Percentiles rank a stretch among this genome's conserved stretches.
Evolutionary conservation across 2,888 invertebrate species (phyloP).

Genomic region (Ophion ventricosus): DNA sequence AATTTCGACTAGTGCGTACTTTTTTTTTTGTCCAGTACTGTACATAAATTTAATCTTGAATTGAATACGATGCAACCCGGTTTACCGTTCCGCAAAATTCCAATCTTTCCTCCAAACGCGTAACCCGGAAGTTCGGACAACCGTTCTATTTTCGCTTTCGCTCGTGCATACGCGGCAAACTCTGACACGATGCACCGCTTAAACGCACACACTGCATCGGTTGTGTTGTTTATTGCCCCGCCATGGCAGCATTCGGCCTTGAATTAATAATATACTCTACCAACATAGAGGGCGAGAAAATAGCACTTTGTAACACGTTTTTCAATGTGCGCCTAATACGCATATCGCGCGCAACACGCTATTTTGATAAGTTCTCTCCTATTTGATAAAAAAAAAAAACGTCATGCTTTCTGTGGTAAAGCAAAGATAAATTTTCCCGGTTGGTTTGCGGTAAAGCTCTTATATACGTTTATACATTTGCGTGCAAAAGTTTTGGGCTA

Average conservation of each 20-base stretch:
- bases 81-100: not conserved
- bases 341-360: not conserved
- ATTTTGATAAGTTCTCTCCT: too few relatives aligned
- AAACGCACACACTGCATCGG: constrained; percentile 3
- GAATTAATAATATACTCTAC: constrained; percentile 29
- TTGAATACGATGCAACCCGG: not conserved
- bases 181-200: not conserved
- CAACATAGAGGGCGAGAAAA: not conserved
- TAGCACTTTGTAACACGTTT: not conserved
- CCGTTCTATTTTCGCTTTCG: constrained; percentile 42
- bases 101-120: constrained; percentile 4
- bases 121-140: not conserved
- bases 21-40: too few relatives aligned
- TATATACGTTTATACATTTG: too few relatives aligned
- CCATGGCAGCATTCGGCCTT: constrained; percentile 17
- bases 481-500: too few relatives aligned
- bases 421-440: too few relatives aligned
- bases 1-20: too few relatives aligned
- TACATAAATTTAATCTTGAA: not conserved
- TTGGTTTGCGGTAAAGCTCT: too few relatives aligned
- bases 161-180: constrained; percentile 8
- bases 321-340: not conserved
- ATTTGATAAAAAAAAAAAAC: too few relatives aligned
- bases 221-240: constrained; percentile 41
- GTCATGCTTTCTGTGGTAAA: too few relatives aligned